Evolutionary conservation across 2,888 invertebrate genomes (phyloP), one percentile per base, ranked within the genome.

Genomic region (Mantis religiosa): DNA sequence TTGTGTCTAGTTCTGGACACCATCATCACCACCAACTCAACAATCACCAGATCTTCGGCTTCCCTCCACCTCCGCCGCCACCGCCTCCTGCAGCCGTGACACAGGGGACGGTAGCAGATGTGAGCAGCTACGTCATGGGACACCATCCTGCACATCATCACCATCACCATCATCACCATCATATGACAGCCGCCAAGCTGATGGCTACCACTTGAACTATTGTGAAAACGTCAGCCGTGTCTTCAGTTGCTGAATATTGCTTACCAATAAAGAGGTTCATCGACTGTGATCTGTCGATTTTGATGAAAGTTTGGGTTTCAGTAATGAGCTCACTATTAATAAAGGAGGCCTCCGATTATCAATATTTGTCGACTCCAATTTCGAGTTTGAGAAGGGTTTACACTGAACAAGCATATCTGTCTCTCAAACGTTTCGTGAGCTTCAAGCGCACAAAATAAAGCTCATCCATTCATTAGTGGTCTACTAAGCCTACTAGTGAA

Each of bases 111-210:
- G 28, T 87, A 41, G 47, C 47, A 28, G 90, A 87, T 28, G 71
- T 88, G 9, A 71, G 88, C 83, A 86, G 87, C 82, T 90, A 90
- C 87, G 89, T 90, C 54, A 87, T 89, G 84, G 89, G 89, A 2
- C 89, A 89, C 71, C 89, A 89, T 54, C 85, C 86, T 1, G 87
- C 87, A 20, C 89, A 89, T 88, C 89, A 89, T 30, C 88, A 88
- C 25, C 89, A 89, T 83, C 88, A 97, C 93, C 96, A 97, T 92
- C 97, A 97, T 93, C 97, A 97, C 92, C 97, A 97, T 92, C 97
- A 97, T 94, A 97, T 97, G 90, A 97, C 97, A 83, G 96, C 97
- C 90, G 97, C 97, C 89, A 97, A 97, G 93, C 94, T 97, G 90
- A 96, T 97, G 95, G 97, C 97, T 20, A 97, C 97, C 89, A 97